These are phyloP conservation scores for Scaptodrosophila latifasciaeformis DNA, from an alignment of 2,888 invertebrate genomes.

Conservation along the genomic window DNA sequence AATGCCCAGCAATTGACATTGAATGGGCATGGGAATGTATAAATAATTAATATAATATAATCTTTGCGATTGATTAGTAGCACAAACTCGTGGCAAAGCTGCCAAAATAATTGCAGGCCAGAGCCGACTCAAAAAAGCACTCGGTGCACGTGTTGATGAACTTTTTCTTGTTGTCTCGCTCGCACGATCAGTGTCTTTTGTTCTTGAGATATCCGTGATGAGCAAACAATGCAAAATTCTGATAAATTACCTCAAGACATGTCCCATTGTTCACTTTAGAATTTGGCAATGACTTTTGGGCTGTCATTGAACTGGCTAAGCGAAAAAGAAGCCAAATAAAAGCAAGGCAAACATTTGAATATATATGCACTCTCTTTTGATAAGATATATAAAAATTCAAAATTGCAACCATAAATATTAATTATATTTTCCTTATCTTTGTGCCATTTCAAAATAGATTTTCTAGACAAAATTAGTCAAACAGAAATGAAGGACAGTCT, in stretches of 20 bases:
- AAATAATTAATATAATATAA: too few relatives aligned
- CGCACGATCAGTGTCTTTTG: too few relatives aligned
- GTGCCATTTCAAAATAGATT: too few relatives aligned
- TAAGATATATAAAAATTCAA: too few relatives aligned
- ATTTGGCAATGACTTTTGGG: background rate
- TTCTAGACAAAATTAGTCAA: too few relatives aligned
- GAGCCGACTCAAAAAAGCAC: background rate
- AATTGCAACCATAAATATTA: too few relatives aligned
- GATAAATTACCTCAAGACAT: background rate
- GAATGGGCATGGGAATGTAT: too few relatives aligned
- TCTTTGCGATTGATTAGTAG: too few relatives aligned
- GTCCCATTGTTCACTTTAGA: background rate
- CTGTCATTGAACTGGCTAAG: background rate
- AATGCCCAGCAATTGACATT: constrained; percentile 3
- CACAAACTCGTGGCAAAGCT: too few relatives aligned
- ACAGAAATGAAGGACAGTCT: too few relatives aligned
- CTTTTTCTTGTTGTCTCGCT: background rate
- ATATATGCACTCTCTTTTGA: too few relatives aligned
- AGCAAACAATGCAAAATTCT: background rate
- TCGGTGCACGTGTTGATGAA: constrained; percentile 1
- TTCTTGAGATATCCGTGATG: background rate
- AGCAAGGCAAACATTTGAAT: background rate
- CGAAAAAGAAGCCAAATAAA: background rate
- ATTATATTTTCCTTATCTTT: too few relatives aligned
- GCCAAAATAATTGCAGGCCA: constrained; percentile 47